Evolutionary conservation across 2,888 invertebrate species (phyloP).

Genomic region (Nomada ruficornis): DNA sequence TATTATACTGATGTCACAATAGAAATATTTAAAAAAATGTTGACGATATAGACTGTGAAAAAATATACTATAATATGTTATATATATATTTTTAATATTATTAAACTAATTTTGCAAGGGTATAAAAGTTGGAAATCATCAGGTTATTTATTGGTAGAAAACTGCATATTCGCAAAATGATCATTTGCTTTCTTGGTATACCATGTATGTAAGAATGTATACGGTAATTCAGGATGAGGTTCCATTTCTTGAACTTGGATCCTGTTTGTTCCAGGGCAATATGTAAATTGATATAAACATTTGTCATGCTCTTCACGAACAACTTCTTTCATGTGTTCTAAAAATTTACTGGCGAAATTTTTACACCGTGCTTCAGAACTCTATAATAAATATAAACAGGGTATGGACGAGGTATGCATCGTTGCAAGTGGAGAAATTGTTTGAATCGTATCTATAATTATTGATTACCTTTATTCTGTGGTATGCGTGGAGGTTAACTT

Average conservation of each 20-base stretch:
- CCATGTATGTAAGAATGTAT: constrained; percentile 45
- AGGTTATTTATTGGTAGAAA: not conserved
- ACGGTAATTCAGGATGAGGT: constrained; percentile 12
- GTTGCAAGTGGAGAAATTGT: constrained; percentile 60
- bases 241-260: not conserved
- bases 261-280: accelerated
- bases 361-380: not conserved
- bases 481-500: not conserved
- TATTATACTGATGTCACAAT: no score
- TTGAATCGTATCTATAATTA: not conserved
- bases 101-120: not conserved
- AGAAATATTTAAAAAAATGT: no score
- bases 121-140: not conserved
- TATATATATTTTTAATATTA: not conserved
- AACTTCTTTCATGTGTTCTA: constrained; percentile 85
- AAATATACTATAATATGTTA: no score
- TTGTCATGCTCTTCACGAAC: constrained; percentile 75
- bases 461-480: constrained; percentile 48
- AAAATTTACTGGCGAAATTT: constrained; percentile 87
- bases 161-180: not conserved
- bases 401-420: constrained; percentile 70
- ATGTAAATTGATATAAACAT: constrained; percentile 76
- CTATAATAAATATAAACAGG: constrained; percentile 8
- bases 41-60: no score
- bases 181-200: constrained; percentile 17